Percentiles rank a stretch among this genome's conserved stretches.
phyloP scores from a whole-genome alignment of 1,140 invertebrate species.

The Drosophila lacteicornis region DNA sequence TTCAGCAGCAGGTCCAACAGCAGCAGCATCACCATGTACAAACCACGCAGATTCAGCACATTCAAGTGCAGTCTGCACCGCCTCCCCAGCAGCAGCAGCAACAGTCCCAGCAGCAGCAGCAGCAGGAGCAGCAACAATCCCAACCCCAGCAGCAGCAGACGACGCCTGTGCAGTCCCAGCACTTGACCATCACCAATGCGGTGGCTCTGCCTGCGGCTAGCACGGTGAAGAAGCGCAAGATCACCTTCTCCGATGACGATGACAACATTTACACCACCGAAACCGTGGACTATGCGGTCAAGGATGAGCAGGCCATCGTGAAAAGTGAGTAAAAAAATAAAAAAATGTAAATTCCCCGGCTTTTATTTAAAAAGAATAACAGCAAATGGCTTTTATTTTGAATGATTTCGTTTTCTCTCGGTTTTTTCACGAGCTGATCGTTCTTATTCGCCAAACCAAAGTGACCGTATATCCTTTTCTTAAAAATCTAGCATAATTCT shows the following conservation, averaged over 20 bases:
- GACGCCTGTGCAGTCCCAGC: slow-evolving; percentile 61
- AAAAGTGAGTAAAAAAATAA: slow-evolving; percentile 53
- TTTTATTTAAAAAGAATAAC: too few species aligned
- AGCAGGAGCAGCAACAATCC: slow-evolving; percentile 37
- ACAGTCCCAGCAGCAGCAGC: slow-evolving; percentile 44
- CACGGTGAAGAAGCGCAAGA: slow-evolving; percentile 77
- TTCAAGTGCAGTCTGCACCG: slow-evolving; percentile 68
- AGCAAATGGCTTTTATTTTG: too few species aligned
- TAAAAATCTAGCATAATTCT: too few species aligned
- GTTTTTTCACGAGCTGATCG: too few species aligned
- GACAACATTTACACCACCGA: slow-evolving; percentile 84
- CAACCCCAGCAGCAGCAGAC: slow-evolving; percentile 53
- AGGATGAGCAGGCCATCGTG: slow-evolving; percentile 81
- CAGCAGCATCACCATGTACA: slow-evolving; percentile 72
- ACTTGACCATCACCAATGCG: slow-evolving; percentile 65
- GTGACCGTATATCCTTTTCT: too few species aligned
- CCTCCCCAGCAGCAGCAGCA: slow-evolving; percentile 59
- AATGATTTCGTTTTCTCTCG: too few species aligned
- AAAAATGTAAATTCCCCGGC: too few species aligned
- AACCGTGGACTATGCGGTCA: slow-evolving; percentile 80
- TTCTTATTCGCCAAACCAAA: too few species aligned
- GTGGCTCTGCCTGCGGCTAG: slow-evolving; percentile 59
- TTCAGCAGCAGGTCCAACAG: slow-evolving; percentile 51
- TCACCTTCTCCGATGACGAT: slow-evolving; percentile 83
- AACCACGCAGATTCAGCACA: slow-evolving; percentile 77